Evolutionary conservation across 2,113 vertebrate species (phyloP), one percentile per base, ranked within the genome.

Genomic region (Dasyprocta punctata): DNA sequence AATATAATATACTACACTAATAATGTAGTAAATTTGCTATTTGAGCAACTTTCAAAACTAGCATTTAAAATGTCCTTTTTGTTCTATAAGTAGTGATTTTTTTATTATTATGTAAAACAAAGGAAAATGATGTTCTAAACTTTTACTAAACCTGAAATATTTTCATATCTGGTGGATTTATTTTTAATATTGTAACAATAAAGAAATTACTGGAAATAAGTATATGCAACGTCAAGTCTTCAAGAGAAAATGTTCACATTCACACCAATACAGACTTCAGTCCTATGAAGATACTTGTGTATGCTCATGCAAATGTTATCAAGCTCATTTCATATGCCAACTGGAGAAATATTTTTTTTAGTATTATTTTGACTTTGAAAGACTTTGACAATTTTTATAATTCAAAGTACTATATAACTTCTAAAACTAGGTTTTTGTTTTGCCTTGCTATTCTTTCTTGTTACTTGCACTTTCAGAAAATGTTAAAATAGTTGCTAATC

Each of bases 371-470:
- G 33, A 5, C 7, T 44, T 86, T 2, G 0, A 93, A 95, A 0
- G 93, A 92, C 17, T 30, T 28, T 63, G 30, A 3, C 61, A n/a
- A 84, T 93, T 97, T 95, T 89, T 52, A 93, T 85, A 49, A 89
- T 86, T 84, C 52, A 92, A 96, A 75, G 63, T 3, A 86, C 49
- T 49, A 49, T 49, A 49, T 49, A 49, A 49, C 5, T 49, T 49
- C 5, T 54, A n/a, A n/a, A n/a, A n/a, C n/a, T 7, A 52, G 41
- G 5, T 80, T 36, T 11, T 16, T 14, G 12, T 20, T 52, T 20
- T 14, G 12, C 84, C 88, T n/a, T 63, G 84, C 84, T 61, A 77
- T 56, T 93, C 92, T 33, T 80, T 33, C 82, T 61, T 58, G 36
- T 86, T 28, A 56, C 13, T 83, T 41, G 20, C 10, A 67, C 19